Conservation (phyloP, 2,113 vertebrate species). For the Cyprinus carpio region DNA sequence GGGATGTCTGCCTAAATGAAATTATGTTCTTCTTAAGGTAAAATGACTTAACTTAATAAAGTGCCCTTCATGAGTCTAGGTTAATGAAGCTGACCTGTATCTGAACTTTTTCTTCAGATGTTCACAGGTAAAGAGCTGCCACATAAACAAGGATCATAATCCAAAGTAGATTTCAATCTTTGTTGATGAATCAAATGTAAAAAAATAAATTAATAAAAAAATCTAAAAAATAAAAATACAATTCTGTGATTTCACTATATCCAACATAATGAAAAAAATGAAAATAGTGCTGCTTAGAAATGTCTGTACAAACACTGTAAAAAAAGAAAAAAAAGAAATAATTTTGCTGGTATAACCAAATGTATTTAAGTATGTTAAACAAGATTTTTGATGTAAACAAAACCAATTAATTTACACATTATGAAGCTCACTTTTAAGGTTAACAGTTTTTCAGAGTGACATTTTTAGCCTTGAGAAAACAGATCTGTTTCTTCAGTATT, state of each 20-base stretch:
- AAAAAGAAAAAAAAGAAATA: not conserved
- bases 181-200: not conserved
- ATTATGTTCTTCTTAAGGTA: constrained; percentile 7
- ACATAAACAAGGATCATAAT: not conserved
- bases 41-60: not conserved
- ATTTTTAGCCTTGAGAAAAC: not conserved
- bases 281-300: not conserved
- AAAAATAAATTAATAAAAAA: not conserved
- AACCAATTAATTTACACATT: not conserved
- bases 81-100: constrained; percentile 18
- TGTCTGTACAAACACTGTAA: not conserved
- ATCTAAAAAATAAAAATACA: not conserved
- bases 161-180: not conserved
- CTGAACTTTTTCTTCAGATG: not conserved
- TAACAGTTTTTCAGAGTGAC: not conserved
- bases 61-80: not conserved
- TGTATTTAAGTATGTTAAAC: not conserved
- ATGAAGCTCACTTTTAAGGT: not conserved
- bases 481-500: not conserved
- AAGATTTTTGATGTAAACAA: too few relatives aligned
- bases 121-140: not conserved
- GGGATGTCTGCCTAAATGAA: not conserved
- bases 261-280: not conserved
- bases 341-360: not conserved
- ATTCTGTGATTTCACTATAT: not conserved